Conservation (phyloP, 2,888 invertebrate genomes). For the Chironomus tentans region DNA sequence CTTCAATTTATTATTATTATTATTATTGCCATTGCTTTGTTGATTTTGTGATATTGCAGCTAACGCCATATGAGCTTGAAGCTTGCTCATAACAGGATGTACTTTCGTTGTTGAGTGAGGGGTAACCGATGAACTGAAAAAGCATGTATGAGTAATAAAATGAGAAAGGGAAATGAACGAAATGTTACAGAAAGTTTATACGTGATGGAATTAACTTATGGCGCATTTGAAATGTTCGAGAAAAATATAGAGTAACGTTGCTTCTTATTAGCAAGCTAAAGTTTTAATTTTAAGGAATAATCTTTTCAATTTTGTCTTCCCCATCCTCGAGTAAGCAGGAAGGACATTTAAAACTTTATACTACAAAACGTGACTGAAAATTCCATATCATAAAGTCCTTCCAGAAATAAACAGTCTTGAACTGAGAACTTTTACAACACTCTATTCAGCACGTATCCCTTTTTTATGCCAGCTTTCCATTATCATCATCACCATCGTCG, state of each 20-base stretch:
- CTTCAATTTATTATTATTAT: constrained; percentile 17
- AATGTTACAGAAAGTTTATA: not conserved
- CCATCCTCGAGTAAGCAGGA: too few species aligned
- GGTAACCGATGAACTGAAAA: constrained; percentile 16
- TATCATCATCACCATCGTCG: too few species aligned
- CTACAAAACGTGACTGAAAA: too few species aligned
- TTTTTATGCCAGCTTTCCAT: too few species aligned
- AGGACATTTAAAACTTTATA: too few species aligned
- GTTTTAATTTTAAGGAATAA: too few species aligned
- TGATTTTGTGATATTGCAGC: constrained; percentile 5
- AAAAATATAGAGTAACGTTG: not conserved
- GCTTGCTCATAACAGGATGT: constrained; percentile 28
- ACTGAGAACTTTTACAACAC: too few species aligned
- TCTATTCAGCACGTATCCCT: too few species aligned
- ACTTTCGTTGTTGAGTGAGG: constrained; percentile 18
- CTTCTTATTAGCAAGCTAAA: too few species aligned
- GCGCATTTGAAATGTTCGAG: not conserved
- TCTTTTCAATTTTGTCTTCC: too few species aligned
- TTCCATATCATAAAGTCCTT: too few species aligned
- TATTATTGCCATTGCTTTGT: not conserved
- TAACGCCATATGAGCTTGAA: constrained; percentile 28
- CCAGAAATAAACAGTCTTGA: too few species aligned
- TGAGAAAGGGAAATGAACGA: not conserved
- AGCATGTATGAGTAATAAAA: not conserved
- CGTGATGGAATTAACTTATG: not conserved